Evolutionary conservation across 2,888 invertebrate genomes (phyloP), one percentile per base, ranked within the genome.

Genomic region (Lordiphosa fenestrarum): DNA sequence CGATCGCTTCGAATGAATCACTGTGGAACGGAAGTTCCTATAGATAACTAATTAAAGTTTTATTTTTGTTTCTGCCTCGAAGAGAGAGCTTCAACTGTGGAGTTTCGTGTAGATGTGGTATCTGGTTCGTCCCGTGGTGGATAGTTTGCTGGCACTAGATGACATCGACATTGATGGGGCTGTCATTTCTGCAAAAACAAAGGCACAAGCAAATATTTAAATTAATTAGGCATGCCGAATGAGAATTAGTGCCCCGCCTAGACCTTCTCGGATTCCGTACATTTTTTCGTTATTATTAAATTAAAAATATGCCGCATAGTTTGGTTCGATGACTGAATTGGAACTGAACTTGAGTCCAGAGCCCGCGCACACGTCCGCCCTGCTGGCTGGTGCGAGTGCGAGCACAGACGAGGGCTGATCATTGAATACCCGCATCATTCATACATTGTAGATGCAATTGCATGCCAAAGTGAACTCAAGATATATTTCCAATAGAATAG

Each of bases 141-240:
- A 44, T 49, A 21, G 48, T 65, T 72, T 73, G 56, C 69, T 80
- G 58, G 66, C 63, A n/a, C 36, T 21, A 9, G 15, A 35, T 10
- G 47, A 35, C 23, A 49, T 57, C 46, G 40, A 66, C 66, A 56
- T 53, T 53, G 71, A 53, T 66, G 62, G 60, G 73, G 69, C 78
- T 73, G 69, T 73, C 77, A 77, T 77, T 84, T 84, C 77, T 77
- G 55, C 19, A 52, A 71, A 44, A 6, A 13, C 54, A 36, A 7
- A 6, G 21, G 25, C 40, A 46, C 0, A 33, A 46, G 41, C 42
- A 30, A 50, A 23, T 37, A 30, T 42, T 19, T 9, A 13, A 42
- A 35, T 37, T 13, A 62, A 53, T 61, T 62, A 41, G 1, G 6
- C 3, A 33, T 33, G 7, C 6, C 10, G 33, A 15, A 33, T 21